Conservation (phyloP, 2,888 invertebrate genomes). For the Ptychoptera albimana region DNA sequence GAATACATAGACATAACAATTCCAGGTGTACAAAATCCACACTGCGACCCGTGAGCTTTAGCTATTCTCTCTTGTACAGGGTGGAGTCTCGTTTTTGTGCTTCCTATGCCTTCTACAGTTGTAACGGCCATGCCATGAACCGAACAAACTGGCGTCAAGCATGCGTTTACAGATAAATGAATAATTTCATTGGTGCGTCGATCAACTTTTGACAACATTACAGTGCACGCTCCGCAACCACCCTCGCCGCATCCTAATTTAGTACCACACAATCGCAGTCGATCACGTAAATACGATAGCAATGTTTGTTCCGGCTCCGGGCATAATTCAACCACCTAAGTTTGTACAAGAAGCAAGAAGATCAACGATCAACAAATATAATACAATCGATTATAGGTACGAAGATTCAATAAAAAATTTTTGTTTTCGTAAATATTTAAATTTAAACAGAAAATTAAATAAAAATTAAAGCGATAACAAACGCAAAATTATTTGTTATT, state of each 20-base stretch:
- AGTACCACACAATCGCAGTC: conserved; percentile 69
- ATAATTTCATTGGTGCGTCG: conserved; percentile 35
- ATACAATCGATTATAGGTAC: too few species aligned
- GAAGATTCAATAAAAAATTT: not conserved
- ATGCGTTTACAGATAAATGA: conserved; percentile 76
- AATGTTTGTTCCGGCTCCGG: conserved; percentile 77
- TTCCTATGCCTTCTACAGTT: conserved; percentile 88
- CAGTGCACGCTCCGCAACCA: conserved; percentile 90
- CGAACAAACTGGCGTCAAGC: conserved; percentile 71
- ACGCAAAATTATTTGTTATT: too few species aligned
- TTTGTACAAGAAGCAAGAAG: too few species aligned
- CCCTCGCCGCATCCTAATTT: conserved; percentile 91
- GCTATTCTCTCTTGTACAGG: conserved; percentile 80
- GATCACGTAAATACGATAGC: conserved; percentile 63
- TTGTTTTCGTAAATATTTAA: too few species aligned
- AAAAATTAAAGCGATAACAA: too few species aligned
- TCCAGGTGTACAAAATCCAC: conserved; percentile 91
- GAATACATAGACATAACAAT: conserved; percentile 97
- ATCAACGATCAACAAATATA: too few species aligned
- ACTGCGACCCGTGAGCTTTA: conserved; percentile 85
- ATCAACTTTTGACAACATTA: conserved; percentile 70
- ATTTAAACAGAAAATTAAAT: too few species aligned
- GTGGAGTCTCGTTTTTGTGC: conserved; percentile 58
- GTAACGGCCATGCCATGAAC: conserved; percentile 80
- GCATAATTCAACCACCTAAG: conserved; percentile 51